Percentiles rank a stretch among this genome's conserved stretches.
Conservation (phyloP, 2,888 invertebrate species). For the Lepidonotus clava region DNA sequence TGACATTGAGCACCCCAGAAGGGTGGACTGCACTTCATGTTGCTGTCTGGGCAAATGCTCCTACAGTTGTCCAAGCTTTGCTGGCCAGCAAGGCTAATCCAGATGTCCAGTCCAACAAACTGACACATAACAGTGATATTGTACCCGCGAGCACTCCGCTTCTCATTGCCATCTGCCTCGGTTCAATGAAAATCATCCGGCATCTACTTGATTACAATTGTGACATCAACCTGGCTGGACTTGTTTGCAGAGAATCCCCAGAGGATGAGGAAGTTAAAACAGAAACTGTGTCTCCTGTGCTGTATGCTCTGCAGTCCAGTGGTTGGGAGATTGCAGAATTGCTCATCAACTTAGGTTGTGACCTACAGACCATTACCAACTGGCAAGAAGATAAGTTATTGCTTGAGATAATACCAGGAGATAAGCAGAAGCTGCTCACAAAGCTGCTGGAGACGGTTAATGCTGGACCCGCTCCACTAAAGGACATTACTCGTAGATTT, state of each 20-base stretch:
- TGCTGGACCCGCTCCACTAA: conserved; percentile 58
- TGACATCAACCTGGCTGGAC: conserved; percentile 63
- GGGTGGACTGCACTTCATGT: conserved; percentile 69
- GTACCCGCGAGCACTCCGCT: conserved; percentile 67
- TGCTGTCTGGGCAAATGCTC: conserved; percentile 64
- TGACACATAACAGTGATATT: conserved; percentile 65
- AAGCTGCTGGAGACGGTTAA: conserved; percentile 57
- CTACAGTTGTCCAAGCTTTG: conserved; percentile 60
- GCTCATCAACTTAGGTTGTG: conserved; percentile 65
- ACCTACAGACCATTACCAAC: conserved; percentile 55
- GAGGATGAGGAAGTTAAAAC: conserved; percentile 61
- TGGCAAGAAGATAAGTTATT: conserved; percentile 59
- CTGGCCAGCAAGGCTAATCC: conserved; percentile 61
- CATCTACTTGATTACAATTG: conserved; percentile 64
- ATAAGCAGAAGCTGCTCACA: conserved; percentile 58
- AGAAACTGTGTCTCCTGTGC: conserved; percentile 61
- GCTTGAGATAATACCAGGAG: conserved; percentile 61
- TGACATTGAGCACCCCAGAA: conserved; percentile 65
- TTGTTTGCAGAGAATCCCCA: conserved; percentile 59
- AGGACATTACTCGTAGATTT: conserved; percentile 55
- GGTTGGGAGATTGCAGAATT: conserved; percentile 65
- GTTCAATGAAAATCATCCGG: conserved; percentile 55
- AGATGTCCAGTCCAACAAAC: conserved; percentile 60
- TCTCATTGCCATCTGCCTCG: conserved; percentile 65
- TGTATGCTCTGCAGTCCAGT: conserved; percentile 62